Percentiles rank a stretch among this genome's conserved stretches.
phyloP scores from a whole-genome alignment of 2,888 invertebrate species.

The Noctua fimbriata region DNA sequence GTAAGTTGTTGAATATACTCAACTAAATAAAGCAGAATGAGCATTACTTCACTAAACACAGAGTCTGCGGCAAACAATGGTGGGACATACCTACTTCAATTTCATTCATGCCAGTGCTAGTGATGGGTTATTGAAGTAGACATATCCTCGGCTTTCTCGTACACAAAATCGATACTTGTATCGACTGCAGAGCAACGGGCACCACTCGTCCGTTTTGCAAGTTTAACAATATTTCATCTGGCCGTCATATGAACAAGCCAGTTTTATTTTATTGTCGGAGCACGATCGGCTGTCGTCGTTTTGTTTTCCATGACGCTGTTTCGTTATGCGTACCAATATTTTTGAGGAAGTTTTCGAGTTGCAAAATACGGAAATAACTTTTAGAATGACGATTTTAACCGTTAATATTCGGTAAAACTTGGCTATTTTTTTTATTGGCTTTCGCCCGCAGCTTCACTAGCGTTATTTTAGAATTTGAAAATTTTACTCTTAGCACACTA shows the following conservation, averaged over 20 bases:
- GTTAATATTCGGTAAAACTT: not conserved
- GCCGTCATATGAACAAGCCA: constrained; percentile 74
- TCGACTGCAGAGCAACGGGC: constrained; percentile 53
- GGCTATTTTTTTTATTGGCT: too few species aligned
- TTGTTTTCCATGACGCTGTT: constrained; percentile 79
- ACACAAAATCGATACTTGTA: constrained; percentile 36
- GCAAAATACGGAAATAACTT: not conserved
- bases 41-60: not conserved
- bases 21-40: not conserved
- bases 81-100: not conserved
- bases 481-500: too few species aligned
- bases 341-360: not conserved
- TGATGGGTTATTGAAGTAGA: not conserved
- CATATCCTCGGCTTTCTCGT: not conserved
- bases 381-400: not conserved
- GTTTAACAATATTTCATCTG: constrained; percentile 87
- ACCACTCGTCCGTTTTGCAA: constrained; percentile 82
- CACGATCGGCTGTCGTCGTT: constrained; percentile 79
- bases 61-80: not conserved
- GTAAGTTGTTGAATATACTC: not conserved
- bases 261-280: constrained; percentile 80
- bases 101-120: not conserved
- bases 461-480: too few species aligned
- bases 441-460: too few species aligned
- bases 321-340: constrained; percentile 63